A percentile compares a stretch with the other conserved stretches of the same genome.
Evolutionary conservation across 2,888 invertebrate genomes (phyloP).

Genomic region (Geotrupes spiniger): DNA sequence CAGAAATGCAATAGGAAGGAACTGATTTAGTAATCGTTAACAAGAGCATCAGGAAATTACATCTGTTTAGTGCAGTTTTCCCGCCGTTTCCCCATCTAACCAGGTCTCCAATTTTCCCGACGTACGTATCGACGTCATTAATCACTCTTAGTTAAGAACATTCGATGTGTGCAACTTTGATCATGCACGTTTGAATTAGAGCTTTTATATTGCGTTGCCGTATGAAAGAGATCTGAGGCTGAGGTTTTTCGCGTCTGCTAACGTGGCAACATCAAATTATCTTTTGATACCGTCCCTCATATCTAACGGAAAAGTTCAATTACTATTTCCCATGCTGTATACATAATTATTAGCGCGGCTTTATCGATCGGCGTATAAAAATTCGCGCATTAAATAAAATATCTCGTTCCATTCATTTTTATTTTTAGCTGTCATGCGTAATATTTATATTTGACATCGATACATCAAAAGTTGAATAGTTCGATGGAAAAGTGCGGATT

Average conservation of each 20-base stretch:
- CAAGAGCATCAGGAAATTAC: constrained; percentile 40
- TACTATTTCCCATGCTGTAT: too few relatives aligned
- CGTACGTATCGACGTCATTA: constrained; percentile 36
- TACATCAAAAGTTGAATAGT: too few relatives aligned
- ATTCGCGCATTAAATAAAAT: too few relatives aligned
- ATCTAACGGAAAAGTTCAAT: too few relatives aligned
- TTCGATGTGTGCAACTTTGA: constrained; percentile 8
- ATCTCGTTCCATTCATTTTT: too few relatives aligned
- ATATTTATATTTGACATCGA: too few relatives aligned
- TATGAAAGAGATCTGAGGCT: constrained; percentile 26
- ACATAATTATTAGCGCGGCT: too few relatives aligned
- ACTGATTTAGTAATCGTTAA: constrained; percentile 38
- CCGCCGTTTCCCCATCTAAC: constrained; percentile 15
- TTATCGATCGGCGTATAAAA: too few relatives aligned
- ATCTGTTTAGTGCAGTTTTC: constrained; percentile 32
- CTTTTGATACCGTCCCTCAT: too few relatives aligned
- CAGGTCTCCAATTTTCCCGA: constrained; percentile 26
- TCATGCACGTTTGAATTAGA: constrained; percentile 5
- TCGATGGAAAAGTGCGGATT: too few relatives aligned
- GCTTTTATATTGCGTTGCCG: constrained; percentile 14
- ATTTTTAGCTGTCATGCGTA: too few relatives aligned
- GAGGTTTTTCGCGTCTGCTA: constrained; percentile 18
- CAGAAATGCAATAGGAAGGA: constrained; percentile 38
- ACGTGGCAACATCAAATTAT: too few relatives aligned
- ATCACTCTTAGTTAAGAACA: constrained; percentile 29